These are phyloP conservation scores for Ctenicera cuprea DNA, from an alignment of 2,888 invertebrate genomes.

Conservation along the genomic window DNA sequence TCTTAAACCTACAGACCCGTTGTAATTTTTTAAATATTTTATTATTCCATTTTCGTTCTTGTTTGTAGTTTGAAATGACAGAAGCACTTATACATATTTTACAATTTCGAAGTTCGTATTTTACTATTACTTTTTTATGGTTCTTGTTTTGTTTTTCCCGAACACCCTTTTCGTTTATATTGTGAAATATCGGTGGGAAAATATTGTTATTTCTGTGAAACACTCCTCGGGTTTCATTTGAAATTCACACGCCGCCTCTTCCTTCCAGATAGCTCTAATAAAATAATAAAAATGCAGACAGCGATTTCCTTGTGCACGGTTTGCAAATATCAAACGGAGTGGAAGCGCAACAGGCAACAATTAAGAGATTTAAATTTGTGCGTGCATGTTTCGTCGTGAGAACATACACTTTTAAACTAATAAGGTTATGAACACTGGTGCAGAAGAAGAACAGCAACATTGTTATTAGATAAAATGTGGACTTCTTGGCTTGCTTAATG, in stretches of 20 bases:
- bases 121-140: slow-evolving; percentile 13
- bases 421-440: slow-evolving; percentile 17
- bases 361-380: slow-evolving; percentile 22
- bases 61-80: not conserved
- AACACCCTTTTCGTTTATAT: slow-evolving; percentile 2
- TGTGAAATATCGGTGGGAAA: not conserved
- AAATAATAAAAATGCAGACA: not conserved
- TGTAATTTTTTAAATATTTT: no score
- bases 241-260: not conserved
- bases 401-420: slow-evolving; percentile 14
- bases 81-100: not conserved
- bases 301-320: not conserved
- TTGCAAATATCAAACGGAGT: not conserved
- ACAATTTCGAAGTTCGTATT: slow-evolving; percentile 8
- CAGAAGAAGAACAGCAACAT: not conserved
- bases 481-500: slow-evolving; percentile 13
- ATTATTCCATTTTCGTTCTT: not conserved
- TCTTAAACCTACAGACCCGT: no score
- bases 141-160: not conserved
- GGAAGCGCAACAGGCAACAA: not conserved
- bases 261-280: not conserved
- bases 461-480: slow-evolving; percentile 26
- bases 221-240: not conserved
- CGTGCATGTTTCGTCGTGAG: slow-evolving; percentile 19
- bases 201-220: slow-evolving; percentile 4